Base-by-base conservation (phyloP, 2,797 vertebrate genomes). In the Synaphobranchus kaupii region DNA sequence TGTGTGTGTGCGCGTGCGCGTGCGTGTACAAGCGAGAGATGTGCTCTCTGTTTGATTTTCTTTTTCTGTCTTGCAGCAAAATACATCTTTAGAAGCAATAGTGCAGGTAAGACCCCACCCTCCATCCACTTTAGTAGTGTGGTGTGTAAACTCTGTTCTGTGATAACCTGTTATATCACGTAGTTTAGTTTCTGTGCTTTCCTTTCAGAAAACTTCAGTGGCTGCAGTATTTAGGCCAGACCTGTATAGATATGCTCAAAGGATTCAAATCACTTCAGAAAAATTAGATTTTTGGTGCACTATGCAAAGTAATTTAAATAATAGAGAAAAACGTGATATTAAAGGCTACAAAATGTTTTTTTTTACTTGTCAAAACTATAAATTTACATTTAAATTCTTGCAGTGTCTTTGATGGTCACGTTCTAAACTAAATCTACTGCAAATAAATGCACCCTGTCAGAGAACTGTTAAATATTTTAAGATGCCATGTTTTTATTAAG, bases 31-130 rank as follows among this genome's bases (percentile, higher is more conserved):
- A 20, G n/a, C 63, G 9, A 10, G 63, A 28, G 25, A 7, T 7
- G 82, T 84, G 39, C n/a, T 90, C 83, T 25, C 1, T 4, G 84
- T 2, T 86, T 86, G 88, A 86, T 12, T 90, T 47, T 84, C 83
- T 92, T 71, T 87, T 78, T 90, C 25, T 90, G n/a, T 90, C 90
- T 93, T 93, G 83, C 89, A 99, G 99, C 98, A 99, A 98, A 99
- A 99, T 94, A 98, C 98, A 87, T 99, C 98, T 88, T 95, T 99
- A 95, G 98, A 99, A 97, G 98, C 98, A 96, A 99, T 99, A 95
- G 99, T 99, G 92, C 98, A 98, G 96, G 99, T 99, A 97, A 98
- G 95, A 93, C 34, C 39, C n/a, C 0, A 39, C 39, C 85, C 68
- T 76, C 34, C 20, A 25, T 7, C 34, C 8, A 3, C 78, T 50